Conservation (phyloP, 1,140 invertebrate species). For the Pteromalus puparum region DNA sequence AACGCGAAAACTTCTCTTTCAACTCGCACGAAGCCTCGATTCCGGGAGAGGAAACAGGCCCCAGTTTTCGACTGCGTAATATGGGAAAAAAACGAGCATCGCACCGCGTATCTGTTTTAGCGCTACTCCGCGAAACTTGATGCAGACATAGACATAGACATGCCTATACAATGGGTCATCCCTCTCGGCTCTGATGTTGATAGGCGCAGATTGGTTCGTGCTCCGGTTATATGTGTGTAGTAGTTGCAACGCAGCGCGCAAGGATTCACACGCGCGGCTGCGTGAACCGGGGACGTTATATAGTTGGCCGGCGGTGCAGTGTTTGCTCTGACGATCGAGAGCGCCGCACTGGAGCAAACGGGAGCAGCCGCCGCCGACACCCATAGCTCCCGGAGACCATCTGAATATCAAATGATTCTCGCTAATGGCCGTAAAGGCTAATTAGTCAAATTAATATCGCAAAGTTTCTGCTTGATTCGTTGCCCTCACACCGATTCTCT, state of each 20-base stretch:
- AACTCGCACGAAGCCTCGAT: slow-evolving; percentile 56
- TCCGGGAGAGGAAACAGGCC: slow-evolving; percentile 33
- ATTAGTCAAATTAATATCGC: slow-evolving; percentile 19
- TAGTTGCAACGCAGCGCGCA: not conserved
- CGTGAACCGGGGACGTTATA: not conserved
- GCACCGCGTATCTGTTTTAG: not conserved
- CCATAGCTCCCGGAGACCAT: not conserved
- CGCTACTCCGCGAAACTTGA: not conserved
- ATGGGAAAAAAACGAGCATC: slow-evolving; percentile 51
- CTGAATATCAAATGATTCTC: slow-evolving; percentile 9
- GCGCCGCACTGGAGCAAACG: not conserved
- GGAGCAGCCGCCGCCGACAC: not conserved
- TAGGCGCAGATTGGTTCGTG: slow-evolving; percentile 2
- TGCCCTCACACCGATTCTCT: not conserved
- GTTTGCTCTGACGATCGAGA: not conserved
- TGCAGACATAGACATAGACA: not conserved
- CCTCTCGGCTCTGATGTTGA: not conserved
- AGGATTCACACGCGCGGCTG: not conserved
- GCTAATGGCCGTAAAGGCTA: slow-evolving; percentile 15
- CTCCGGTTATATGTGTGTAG: not conserved
- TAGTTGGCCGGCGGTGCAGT: not conserved
- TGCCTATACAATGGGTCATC: not conserved
- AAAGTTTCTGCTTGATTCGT: not conserved
- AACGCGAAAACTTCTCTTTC: slow-evolving; percentile 56
- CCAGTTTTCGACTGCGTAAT: slow-evolving; percentile 47